These are phyloP conservation scores for Neofelis nebulosa DNA, from an alignment of 2,113 vertebrate genomes.

Conservation along the genomic window DNA sequence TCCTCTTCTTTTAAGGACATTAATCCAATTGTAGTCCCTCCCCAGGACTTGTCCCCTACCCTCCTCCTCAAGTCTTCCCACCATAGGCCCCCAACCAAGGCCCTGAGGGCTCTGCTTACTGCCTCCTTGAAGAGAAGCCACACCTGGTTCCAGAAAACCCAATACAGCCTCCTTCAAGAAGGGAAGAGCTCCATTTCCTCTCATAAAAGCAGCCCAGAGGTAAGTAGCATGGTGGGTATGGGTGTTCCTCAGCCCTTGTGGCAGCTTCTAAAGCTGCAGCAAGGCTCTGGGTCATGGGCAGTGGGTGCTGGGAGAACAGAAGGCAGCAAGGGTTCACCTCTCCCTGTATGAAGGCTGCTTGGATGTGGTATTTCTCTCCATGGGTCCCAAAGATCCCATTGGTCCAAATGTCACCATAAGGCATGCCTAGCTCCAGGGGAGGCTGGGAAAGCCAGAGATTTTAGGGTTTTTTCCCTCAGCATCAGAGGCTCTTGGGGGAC, in stretches of 20 bases:
- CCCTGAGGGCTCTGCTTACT: not conserved
- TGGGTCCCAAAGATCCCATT: not conserved
- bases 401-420: not conserved
- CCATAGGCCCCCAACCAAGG: not conserved
- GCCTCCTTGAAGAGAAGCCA: not conserved
- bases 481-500: not conserved
- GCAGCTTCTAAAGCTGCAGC: not conserved
- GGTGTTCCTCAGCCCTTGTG: not conserved
- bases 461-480: not conserved
- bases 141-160: not conserved
- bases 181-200: not conserved
- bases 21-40: not conserved
- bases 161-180: no score
- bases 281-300: not conserved
- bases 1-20: not conserved
- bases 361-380: not conserved
- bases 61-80: not conserved
- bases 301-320: not conserved
- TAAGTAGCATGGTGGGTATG: not conserved
- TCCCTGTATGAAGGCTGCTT: not conserved
- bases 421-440: not conserved
- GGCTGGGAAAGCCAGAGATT: not conserved
- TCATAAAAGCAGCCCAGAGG: not conserved
- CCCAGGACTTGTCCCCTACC: not conserved
- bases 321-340: not conserved